Conservation (phyloP, 2,797 vertebrate species). For the Sebastes minor region DNA sequence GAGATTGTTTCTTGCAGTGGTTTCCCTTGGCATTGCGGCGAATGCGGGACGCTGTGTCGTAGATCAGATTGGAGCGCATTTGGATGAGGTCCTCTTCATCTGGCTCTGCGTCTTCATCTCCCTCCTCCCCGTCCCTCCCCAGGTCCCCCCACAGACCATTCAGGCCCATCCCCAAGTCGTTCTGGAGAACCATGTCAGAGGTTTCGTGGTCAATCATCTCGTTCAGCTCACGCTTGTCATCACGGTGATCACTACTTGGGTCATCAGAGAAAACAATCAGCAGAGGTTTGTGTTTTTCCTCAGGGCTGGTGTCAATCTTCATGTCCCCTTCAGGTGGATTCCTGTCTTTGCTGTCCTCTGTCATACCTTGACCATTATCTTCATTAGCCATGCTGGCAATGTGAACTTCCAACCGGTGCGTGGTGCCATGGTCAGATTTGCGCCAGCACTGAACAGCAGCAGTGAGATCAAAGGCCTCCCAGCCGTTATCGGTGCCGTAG, state of each 20-base stretch:
- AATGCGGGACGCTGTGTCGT: constrained; percentile 92
- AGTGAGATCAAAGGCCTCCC: constrained; percentile 95
- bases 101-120: constrained; percentile 75
- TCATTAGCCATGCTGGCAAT: constrained; percentile 83
- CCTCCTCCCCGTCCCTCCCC: constrained; percentile 39
- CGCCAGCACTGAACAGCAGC: constrained; percentile 88
- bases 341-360: constrained; percentile 42
- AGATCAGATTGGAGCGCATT: constrained; percentile 97
- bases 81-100: constrained; percentile 93
- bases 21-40: constrained; percentile 95
- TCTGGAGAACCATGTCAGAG: constrained; percentile 74
- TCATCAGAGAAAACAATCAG: constrained; percentile 97
- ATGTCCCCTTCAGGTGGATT: constrained; percentile 77
- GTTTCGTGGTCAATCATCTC: constrained; percentile 96
- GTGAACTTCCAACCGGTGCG: constrained; percentile 91
- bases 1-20: constrained; percentile 92
- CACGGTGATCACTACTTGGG: constrained; percentile 89
- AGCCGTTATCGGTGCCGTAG: constrained; percentile 88
- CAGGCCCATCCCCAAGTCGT: constrained; percentile 72
- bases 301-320: constrained; percentile 88
- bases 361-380: constrained; percentile 15
- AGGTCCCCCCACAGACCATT: constrained; percentile 74
- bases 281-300: constrained; percentile 92
- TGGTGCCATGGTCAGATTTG: constrained; percentile 82
- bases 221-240: constrained; percentile 89